Percentiles rank a stretch among this genome's conserved stretches.
Evolutionary conservation across 2,888 invertebrate species (phyloP).

Genomic region (Ormia ochracea): DNA sequence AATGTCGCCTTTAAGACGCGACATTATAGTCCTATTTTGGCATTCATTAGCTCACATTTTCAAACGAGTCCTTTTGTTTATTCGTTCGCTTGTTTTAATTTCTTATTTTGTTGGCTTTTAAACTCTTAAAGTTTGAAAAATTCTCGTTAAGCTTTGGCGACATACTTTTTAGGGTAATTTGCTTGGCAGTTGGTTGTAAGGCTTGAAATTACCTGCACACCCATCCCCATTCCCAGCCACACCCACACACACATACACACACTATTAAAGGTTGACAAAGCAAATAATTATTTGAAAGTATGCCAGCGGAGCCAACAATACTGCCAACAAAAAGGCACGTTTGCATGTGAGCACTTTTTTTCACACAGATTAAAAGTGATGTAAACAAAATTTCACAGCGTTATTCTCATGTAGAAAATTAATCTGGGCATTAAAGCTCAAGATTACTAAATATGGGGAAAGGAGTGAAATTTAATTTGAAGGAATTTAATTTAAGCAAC

Average conservation of each 20-base stretch:
- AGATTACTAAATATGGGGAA: too few species aligned
- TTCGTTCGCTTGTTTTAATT: background rate
- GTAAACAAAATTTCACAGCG: too few species aligned
- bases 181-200: slow-evolving; percentile 40
- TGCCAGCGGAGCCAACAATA: background rate
- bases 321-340: background rate
- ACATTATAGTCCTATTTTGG: slow-evolving; percentile 35
- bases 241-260: background rate
- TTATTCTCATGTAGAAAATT: too few species aligned
- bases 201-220: background rate
- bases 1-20: slow-evolving; percentile 57
- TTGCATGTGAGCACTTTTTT: too few species aligned
- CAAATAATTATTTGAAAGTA: background rate
- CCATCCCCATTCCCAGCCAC: background rate
- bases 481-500: too few species aligned
- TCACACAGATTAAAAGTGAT: too few species aligned
- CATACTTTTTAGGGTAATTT: slow-evolving; percentile 1
- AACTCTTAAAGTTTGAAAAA: slow-evolving; percentile 17
- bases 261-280: background rate
- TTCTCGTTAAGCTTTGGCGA: too few species aligned
- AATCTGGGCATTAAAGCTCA: too few species aligned
- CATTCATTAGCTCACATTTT: slow-evolving; percentile 1
- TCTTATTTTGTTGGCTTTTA: background rate
- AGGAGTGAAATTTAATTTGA: too few species aligned
- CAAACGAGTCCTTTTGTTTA: background rate